A percentile compares a stretch with the other conserved stretches of the same genome.
Conservation (phyloP, 2,888 invertebrate genomes). For the Herminia tarsipennalis region DNA sequence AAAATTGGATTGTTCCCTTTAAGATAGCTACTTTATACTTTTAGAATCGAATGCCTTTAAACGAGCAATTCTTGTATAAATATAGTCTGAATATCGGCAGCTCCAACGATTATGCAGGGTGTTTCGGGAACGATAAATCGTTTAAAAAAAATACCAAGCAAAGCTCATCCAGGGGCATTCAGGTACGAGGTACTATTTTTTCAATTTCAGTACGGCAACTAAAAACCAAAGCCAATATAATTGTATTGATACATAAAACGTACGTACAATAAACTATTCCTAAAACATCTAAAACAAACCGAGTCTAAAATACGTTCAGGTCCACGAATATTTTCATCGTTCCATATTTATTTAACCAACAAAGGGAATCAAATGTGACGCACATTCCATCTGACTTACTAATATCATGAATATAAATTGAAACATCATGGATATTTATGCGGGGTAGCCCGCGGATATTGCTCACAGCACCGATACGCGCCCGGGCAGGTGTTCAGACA, state of each 20-base stretch:
- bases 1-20: no score
- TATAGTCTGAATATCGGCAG: no score
- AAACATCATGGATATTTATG: conserved; percentile 83
- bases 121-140: no score
- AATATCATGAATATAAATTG: conserved; percentile 85
- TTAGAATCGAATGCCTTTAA: no score
- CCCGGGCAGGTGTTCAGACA: conserved; percentile 80
- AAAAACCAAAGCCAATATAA: no score
- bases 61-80: no score
- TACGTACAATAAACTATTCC: conserved; percentile 2
- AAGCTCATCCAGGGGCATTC: no score
- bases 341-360: conserved; percentile 72
- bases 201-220: no score
- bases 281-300: conserved; percentile 12
- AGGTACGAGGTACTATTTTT: no score
- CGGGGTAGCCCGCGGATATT: conserved; percentile 73
- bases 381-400: conserved; percentile 78
- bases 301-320: conserved; percentile 32
- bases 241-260: conserved; percentile 21
- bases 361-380: conserved; percentile 83
- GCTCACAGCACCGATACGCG: conserved; percentile 65
- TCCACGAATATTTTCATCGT: conserved; percentile 33
- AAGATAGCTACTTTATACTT: no score
- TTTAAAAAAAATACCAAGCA: no score
- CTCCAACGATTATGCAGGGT: no score